Evolutionary conservation across 2,888 invertebrate genomes (phyloP), one percentile per base, ranked within the genome.

Genomic region (Agrochola lychnidis): DNA sequence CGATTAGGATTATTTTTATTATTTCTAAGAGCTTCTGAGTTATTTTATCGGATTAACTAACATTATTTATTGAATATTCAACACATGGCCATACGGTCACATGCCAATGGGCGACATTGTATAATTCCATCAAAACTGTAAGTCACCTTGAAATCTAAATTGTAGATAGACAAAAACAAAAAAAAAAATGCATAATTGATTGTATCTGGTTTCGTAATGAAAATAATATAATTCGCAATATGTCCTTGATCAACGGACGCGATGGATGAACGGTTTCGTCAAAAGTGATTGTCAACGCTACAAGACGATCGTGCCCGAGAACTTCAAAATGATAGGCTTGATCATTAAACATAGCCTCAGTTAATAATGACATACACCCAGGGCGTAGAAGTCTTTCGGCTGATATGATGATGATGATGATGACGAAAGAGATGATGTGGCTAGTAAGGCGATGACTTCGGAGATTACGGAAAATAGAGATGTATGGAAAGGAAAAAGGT

Each of bases 281-380:
- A 67, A 63, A 74, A 74, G 48, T 42, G 67, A 67, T 48, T 68
- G 67, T 42, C 61, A 67, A 79, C 67, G 40, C 30, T 51, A 9
- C 7, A 51, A 42, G n/a, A 16, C 59, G 57, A 10, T 57, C n/a
- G 16, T 19, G 68, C 0, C 16, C 16, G 6, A 57, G 16, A 36
- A 19, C 10, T n/a, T 57, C 10, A n/a, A 45, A 36, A 53, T 25
- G 42, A n/a, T 45, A n/a, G 42, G 22, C 30, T 48, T 48, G 19
- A 51, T 36, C 48, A 4, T 36, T 22, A 51, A 67, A 53, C 4
- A 22, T 14, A 9, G 30, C 14, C 7, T 30, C 67, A 5, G 22
- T 14, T 25, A 71, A 22, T 72, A 16, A 16, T 51, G 3, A 36
- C 9, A 1, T 36, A 7, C 30, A 22, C 14, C 2, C 5, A 1